Evolutionary conservation across 2,888 invertebrate genomes (phyloP), one percentile per base, ranked within the genome.

Genomic region (Amaurobius ferox): DNA sequence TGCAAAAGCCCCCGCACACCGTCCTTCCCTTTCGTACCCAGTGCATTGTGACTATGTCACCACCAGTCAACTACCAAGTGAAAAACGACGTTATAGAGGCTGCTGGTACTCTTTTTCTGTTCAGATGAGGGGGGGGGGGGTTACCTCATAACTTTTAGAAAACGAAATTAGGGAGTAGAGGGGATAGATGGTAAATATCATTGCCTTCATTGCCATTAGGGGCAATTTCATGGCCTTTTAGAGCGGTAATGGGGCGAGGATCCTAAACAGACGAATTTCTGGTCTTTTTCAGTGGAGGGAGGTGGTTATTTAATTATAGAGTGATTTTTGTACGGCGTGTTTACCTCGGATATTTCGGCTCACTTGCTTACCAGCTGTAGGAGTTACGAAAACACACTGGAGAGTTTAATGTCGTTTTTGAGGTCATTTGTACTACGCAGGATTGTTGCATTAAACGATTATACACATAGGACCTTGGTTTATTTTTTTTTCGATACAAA

Each of bases 101-200:
- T 40, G 19, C 32, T n/a, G n/a, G 70, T 26, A 32, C 55, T 67
- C 62, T 72, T 40, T 64, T 66, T 28, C 30, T 70, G 55, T 23
- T 23, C 7, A n/a, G n/a, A 13, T 19, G 26, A n/a, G 44, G 39
- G 73, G 74, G 71, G n/a, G 30, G 13, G 35, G 9, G 48, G 73
- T 81, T 81, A 81, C 83, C 83, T 85, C 83, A 85, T 85, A 85
- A 85, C 83, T 85, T 71, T 61, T 72, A 64, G 68, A 66, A 66
- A 85, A 85, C 77, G 83, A 85, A 85, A 85, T 85, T 85, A 77
- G 77, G 55, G 76, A 76, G 76, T n/a, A 19, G 61, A 23, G 62
- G 71, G 76, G 77, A 74, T 72, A 66, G 83, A 85, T 85, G 83
- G 83, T 72, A 85, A 85, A 85, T 85, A 85, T 85, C 83, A 77